A percentile compares a stretch with the other conserved stretches of the same genome.
phyloP scores from a whole-genome alignment of 2,113 vertebrate species.

The Silurus glanis region DNA sequence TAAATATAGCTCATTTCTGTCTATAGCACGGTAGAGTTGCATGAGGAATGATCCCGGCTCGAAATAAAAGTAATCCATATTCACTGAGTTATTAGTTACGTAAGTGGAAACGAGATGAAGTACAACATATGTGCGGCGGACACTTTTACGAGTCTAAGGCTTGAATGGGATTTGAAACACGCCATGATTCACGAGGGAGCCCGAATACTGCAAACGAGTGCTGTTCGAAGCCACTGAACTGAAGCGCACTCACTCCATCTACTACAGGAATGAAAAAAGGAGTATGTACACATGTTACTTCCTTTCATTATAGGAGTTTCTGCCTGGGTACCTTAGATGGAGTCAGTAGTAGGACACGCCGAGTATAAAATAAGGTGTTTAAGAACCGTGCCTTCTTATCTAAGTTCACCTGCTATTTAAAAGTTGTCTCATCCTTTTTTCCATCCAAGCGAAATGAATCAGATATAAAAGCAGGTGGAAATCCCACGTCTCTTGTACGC shows the following conservation, averaged over 20 bases:
- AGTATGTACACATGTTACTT: slow-evolving; percentile 58
- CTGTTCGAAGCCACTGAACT: slow-evolving; percentile 59
- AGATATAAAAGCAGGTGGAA: slow-evolving; percentile 4
- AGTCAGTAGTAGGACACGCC: slow-evolving; percentile 22
- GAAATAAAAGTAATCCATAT: slow-evolving; percentile 26
- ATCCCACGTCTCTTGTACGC: slow-evolving; percentile 55
- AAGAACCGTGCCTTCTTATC: not conserved
- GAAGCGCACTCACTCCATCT: slow-evolving; percentile 52
- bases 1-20: not conserved
- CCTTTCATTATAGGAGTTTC: slow-evolving; percentile 36
- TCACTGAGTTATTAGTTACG: slow-evolving; percentile 35
- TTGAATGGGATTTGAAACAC: slow-evolving; percentile 62
- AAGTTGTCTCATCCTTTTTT: not conserved
- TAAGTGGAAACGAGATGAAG: slow-evolving; percentile 49
- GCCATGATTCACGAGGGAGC: slow-evolving; percentile 62
- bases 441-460: not conserved
- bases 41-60: slow-evolving; percentile 1
- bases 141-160: slow-evolving; percentile 58
- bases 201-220: slow-evolving; percentile 62
- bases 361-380: slow-evolving; percentile 9
- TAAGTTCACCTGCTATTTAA: not conserved
- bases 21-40: not conserved
- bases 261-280: slow-evolving; percentile 47
- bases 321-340: slow-evolving; percentile 52
- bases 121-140: slow-evolving; percentile 53